phyloP scores from a whole-genome alignment of 2,113 vertebrate species.

The Hystrix cristata region DNA sequence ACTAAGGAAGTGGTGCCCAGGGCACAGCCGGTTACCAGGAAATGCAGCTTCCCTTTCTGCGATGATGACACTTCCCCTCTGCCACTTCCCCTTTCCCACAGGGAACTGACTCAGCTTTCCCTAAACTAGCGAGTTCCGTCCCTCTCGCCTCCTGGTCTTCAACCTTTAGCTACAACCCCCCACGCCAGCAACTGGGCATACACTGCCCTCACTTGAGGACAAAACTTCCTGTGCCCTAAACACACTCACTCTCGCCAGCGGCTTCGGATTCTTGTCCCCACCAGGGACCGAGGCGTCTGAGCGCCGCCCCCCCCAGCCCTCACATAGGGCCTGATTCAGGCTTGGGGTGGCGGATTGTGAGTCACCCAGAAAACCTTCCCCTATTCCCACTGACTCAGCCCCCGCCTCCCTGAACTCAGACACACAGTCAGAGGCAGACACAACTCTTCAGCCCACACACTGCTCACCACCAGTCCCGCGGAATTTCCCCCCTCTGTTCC shows the following conservation, averaged over 20 bases:
- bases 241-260: slow-evolving; percentile 31
- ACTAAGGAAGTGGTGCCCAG: slow-evolving; percentile 63
- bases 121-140: slow-evolving; percentile 55
- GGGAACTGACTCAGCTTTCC: slow-evolving; percentile 86
- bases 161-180: background rate
- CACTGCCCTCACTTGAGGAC: slow-evolving; percentile 37
- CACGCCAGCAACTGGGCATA: background rate
- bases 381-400: slow-evolving; percentile 85
- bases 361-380: slow-evolving; percentile 81
- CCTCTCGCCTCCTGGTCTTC: slow-evolving; percentile 41
- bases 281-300: slow-evolving; percentile 13
- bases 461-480: slow-evolving; percentile 74
- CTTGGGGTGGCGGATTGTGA: slow-evolving; percentile 71
- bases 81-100: slow-evolving; percentile 85
- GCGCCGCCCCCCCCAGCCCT: slow-evolving; percentile 52
- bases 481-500: slow-evolving; percentile 81
- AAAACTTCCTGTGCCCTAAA: slow-evolving; percentile 69
- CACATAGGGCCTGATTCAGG: slow-evolving; percentile 81
- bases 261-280: background rate
- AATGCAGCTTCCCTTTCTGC: slow-evolving; percentile 79
- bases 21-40: slow-evolving; percentile 79
- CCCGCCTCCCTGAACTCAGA: slow-evolving; percentile 80
- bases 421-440: slow-evolving; percentile 84
- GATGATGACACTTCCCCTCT: slow-evolving; percentile 84
- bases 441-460: slow-evolving; percentile 83